Evolutionary conservation across 2,888 invertebrate genomes (phyloP), one percentile per base, ranked within the genome.

Genomic region (Germaria angustata): DNA sequence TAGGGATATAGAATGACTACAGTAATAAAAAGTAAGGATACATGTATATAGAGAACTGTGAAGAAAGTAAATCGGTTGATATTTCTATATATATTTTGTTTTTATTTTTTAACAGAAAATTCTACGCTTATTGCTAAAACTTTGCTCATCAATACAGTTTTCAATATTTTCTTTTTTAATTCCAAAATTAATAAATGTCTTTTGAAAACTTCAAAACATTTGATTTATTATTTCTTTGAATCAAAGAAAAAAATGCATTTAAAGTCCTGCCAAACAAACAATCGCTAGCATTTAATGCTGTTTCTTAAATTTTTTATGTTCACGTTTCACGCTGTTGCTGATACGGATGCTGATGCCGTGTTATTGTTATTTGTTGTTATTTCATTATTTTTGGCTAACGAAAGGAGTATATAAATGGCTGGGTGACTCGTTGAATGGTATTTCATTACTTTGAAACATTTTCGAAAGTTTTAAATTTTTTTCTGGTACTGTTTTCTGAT

Each of bases 401-500:
- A 46, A 46, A 32, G 59, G 57, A 59, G 49, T 59, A 24, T 51
- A 57, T 41, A 24, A 61, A 24, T 69, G 46, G 44, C 17, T 61
- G 57, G 32, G 17, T 63, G 32, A 24, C 34, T 53, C 44, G 41
- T 44, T 65, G 51, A 80, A 53, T 81, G 61, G 61, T 55, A 72
- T 81, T 81, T 81, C 77, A 78, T 81, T 81, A 81, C 68, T 77
- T 73, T 66, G 36, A 78, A 81, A 68, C 17, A 73, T 65, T 63
- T 73, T 49, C 41, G 51, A 55, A 24, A 65, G 15, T 36, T 59
- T 65, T 9, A 6, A 4, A n/a, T 22, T 17, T 66, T 46, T 77
- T 41, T 44, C 6, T 24, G n/a, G n/a, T 13, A 13, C 8, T 24
- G 8, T 69, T 51, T 41, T 61, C 11, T 17, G 15, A 34, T 57